phyloP scores from a whole-genome alignment of 2,888 invertebrate species.

The Pogonocherus hispidulus region DNA sequence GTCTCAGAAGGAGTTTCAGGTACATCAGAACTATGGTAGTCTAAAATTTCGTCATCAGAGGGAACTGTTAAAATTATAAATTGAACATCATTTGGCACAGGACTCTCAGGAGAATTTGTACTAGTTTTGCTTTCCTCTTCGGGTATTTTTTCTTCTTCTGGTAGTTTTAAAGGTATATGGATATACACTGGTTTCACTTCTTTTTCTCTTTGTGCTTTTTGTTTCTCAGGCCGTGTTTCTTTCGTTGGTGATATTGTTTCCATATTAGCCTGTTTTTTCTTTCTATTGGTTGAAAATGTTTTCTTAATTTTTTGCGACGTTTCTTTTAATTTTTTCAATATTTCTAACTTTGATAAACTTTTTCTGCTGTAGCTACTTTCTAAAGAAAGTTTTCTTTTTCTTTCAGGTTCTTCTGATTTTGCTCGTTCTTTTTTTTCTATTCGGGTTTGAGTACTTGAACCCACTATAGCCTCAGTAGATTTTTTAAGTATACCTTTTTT shows the following conservation, averaged over 20 bases:
- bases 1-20: slow-evolving; percentile 63
- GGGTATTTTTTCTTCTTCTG: slow-evolving; percentile 58
- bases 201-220: slow-evolving; percentile 19
- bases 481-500: neutral
- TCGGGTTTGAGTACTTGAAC: slow-evolving; percentile 25
- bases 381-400: slow-evolving; percentile 59
- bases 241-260: slow-evolving; percentile 39
- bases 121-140: slow-evolving; percentile 23
- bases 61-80: slow-evolving; percentile 66
- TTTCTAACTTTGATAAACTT: slow-evolving; percentile 58
- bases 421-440: slow-evolving; percentile 48
- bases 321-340: slow-evolving; percentile 61
- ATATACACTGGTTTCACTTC: slow-evolving; percentile 62
- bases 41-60: slow-evolving; percentile 66
- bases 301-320: slow-evolving; percentile 63
- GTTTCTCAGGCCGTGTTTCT: slow-evolving; percentile 38
- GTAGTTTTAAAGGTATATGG: slow-evolving; percentile 66
- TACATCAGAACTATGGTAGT: slow-evolving; percentile 57
- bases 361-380: slow-evolving; percentile 62
- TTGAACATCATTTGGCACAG: slow-evolving; percentile 56
- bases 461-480: slow-evolving; percentile 34
- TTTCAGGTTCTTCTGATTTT: slow-evolving; percentile 61
- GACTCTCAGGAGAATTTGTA: slow-evolving; percentile 45
- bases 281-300: slow-evolving; percentile 50
- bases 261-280: slow-evolving; percentile 47